Conservation (phyloP, 2,113 vertebrate species). For the Lepus europaeus region DNA sequence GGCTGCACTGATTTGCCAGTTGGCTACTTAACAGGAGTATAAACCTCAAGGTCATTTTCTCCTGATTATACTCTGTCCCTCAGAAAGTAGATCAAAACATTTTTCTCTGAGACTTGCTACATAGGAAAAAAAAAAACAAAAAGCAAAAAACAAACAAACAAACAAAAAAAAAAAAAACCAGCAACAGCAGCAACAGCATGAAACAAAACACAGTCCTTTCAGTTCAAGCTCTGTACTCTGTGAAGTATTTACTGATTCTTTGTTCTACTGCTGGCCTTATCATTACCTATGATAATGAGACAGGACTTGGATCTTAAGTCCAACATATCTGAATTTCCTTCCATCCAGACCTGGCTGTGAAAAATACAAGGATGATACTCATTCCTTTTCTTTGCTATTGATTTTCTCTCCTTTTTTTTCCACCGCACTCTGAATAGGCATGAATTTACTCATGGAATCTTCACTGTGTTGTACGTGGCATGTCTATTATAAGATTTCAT, state of each 20-base stretch:
- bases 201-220: neutral
- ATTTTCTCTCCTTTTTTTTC: slow-evolving; percentile 61
- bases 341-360: slow-evolving; percentile 41
- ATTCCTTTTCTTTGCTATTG: slow-evolving; percentile 27
- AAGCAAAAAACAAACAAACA: neutral
- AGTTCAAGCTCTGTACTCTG: slow-evolving; percentile 61
- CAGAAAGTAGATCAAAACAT: slow-evolving; percentile 77
- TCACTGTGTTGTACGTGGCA: slow-evolving; percentile 19
- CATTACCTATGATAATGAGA: slow-evolving; percentile 57
- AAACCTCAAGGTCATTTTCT: slow-evolving; percentile 85
- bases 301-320: slow-evolving; percentile 62
- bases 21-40: slow-evolving; percentile 74
- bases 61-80: slow-evolving; percentile 83
- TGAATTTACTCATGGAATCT: slow-evolving; percentile 24
- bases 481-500: slow-evolving; percentile 52
- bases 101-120: slow-evolving; percentile 63
- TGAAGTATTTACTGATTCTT: slow-evolving; percentile 60
- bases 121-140: neutral
- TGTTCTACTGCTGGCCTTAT: slow-evolving; percentile 72
- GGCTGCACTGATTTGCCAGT: slow-evolving; percentile 76
- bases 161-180: neutral
- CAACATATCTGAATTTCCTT: slow-evolving; percentile 66
- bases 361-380: slow-evolving; percentile 12
- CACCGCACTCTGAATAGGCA: slow-evolving; percentile 22
- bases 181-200: neutral